Conservation (phyloP, 2,797 vertebrate genomes). For the Aulostomus chinensis region DNA sequence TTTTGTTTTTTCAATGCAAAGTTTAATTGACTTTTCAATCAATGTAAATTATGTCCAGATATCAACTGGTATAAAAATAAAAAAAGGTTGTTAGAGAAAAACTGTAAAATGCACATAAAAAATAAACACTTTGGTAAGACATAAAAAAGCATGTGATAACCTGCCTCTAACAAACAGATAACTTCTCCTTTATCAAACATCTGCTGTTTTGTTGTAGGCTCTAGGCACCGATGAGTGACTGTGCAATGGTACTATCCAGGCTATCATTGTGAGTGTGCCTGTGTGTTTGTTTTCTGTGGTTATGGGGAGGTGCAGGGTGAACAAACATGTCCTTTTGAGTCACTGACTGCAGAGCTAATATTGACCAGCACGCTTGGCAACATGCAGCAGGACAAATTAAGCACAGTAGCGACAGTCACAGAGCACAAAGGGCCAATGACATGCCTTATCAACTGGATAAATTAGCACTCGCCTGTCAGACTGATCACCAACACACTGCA, state of each 20-base stretch:
- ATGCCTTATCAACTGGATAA: constrained; percentile 74
- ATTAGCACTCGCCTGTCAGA: constrained; percentile 68
- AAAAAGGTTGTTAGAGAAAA: not conserved
- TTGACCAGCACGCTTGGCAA: constrained; percentile 68
- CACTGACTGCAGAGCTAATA: constrained; percentile 75
- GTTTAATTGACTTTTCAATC: too few relatives aligned
- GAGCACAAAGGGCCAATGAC: constrained; percentile 71
- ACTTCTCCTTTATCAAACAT: constrained; percentile 45
- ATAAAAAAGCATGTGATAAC: constrained; percentile 2
- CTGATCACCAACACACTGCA: constrained; percentile 46
- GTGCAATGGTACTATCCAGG: constrained; percentile 37
- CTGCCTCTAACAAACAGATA: constrained; percentile 1
- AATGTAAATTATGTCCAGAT: too few relatives aligned
- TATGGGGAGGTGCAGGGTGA: constrained; percentile 12
- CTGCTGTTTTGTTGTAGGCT: constrained; percentile 38
- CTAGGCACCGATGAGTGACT: constrained; percentile 31
- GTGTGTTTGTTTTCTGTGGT: constrained; percentile 45
- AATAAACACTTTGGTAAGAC: not conserved
- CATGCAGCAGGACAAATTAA: constrained; percentile 65
- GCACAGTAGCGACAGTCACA: constrained; percentile 62
- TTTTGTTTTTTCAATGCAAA: not conserved
- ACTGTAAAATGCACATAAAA: not conserved
- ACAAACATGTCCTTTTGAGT: constrained; percentile 70
- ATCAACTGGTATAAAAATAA: too few relatives aligned
- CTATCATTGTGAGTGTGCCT: constrained; percentile 24